Evolutionary conservation across 2,113 vertebrate genomes (phyloP), one percentile per base, ranked within the genome.

Genomic region (Typhlomys cinereus): DNA sequence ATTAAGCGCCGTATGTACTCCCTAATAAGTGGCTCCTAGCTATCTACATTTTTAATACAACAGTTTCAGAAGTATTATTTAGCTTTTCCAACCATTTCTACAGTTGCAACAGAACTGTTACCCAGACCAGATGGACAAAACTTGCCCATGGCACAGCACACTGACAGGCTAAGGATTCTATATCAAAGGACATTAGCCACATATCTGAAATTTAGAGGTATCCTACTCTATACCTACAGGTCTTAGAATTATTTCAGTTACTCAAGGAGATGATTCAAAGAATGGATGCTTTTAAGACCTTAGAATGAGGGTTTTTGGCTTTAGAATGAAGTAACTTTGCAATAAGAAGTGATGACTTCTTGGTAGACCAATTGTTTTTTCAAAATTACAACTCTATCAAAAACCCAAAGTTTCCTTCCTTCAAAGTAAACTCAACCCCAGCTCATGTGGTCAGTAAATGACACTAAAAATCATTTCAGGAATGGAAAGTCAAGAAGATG

Each of bases 91-190:
- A 4, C 36, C 17, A 70, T 70, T 86, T 23, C 1, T 10, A 54
- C 11, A 46, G 48, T 41, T 59, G 12, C 52, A 48, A 17, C 2
- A 80, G 54, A 79, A 89, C 76, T 82, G 84, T 61, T 84, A 70
- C 89, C 89, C 92, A 87, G 52, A 61, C 34, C 59, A 95, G 86
- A 92, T 46, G 71, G 31, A 85, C 50, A 75, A 78, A n/a, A 39
- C 23, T 0, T 57, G 73, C 62, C n/a, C 13, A 0, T 12, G 44
- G 29, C 83, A 76, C 59, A 92, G 57, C 71, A 70, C 15, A 4
- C 39, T 12, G 8, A 8, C 23, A 8, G 23, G 46, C 81, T 57
- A 44, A 36, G 23, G 4, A 46, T 83, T 86, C 76, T 44, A 25
- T 14, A 15, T 46, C 44, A 21, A 61, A 70, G 17, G 20, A 57